These are phyloP conservation scores for Drymodes brunneopygia DNA, from an alignment of 2,113 vertebrate genomes.

Conservation along the genomic window DNA sequence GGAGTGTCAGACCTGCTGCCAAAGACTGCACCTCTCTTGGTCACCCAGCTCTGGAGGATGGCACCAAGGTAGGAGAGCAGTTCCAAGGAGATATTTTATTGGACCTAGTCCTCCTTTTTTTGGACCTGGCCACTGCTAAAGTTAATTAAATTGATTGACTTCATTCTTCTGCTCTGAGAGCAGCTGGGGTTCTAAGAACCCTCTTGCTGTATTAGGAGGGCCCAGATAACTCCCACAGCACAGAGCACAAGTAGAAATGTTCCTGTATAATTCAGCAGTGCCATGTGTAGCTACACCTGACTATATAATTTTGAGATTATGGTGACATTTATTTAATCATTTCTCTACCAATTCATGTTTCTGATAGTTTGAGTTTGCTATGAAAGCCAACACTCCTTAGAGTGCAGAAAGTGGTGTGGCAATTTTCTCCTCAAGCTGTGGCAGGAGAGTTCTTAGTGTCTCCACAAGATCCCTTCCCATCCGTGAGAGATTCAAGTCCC, in stretches of 20 bases:
- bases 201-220: background rate
- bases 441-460: background rate
- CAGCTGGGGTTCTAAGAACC: background rate
- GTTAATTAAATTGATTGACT: background rate
- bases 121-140: background rate
- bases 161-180: background rate
- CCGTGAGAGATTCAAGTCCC: fast-evolving
- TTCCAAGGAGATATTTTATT: background rate
- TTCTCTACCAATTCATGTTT: background rate
- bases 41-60: background rate
- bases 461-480: background rate
- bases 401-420: background rate
- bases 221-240: background rate
- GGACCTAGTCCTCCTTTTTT: background rate
- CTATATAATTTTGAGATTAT: background rate
- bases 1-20: background rate
- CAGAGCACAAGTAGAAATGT: background rate
- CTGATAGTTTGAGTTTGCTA: background rate
- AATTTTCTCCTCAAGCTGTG: background rate
- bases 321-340: background rate
- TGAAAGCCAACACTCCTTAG: background rate
- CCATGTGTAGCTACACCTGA: background rate
- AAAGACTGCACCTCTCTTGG: background rate
- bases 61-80: background rate
- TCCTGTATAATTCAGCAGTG: background rate